A percentile compares a stretch with the other conserved stretches of the same genome.
Conservation (phyloP, 2,797 vertebrate genomes). For the Gallinago stenura region DNA sequence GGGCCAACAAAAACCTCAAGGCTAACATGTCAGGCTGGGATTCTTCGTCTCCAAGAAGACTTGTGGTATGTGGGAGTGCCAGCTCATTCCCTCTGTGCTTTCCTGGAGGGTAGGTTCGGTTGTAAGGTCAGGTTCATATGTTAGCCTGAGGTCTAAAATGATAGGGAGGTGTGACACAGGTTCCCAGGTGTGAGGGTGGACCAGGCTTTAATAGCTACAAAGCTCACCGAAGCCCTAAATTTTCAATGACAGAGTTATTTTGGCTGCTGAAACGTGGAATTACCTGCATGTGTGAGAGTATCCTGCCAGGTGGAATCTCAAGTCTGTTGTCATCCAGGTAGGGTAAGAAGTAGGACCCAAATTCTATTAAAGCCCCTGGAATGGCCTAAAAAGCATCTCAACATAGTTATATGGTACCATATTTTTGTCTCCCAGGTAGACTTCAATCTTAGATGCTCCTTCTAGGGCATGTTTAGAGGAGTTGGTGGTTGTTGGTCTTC, state of each 20-base stretch:
- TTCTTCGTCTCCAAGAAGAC: background rate
- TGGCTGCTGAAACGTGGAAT: background rate
- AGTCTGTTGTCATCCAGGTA: background rate
- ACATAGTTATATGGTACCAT: background rate
- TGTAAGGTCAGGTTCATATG: background rate
- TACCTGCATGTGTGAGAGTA: background rate
- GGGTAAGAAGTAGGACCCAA: background rate
- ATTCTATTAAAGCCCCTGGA: background rate
- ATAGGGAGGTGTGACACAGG: background rate
- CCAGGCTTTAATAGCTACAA: background rate
- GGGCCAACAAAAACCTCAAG: background rate
- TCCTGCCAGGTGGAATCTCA: background rate
- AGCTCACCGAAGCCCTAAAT: background rate
- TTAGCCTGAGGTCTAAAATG: background rate
- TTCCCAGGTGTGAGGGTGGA: background rate
- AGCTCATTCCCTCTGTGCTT: background rate
- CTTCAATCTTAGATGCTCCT: background rate
- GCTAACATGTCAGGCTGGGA: background rate
- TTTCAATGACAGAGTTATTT: background rate
- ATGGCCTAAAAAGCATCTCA: background rate
- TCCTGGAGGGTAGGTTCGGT: background rate
- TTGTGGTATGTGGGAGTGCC: background rate
- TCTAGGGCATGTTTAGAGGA: background rate
- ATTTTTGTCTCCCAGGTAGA: background rate
- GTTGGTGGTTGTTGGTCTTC: background rate